Evolutionary conservation across 2,113 vertebrate species (phyloP), one percentile per base, ranked within the genome.

Genomic region (Hemiprocne comata): DNA sequence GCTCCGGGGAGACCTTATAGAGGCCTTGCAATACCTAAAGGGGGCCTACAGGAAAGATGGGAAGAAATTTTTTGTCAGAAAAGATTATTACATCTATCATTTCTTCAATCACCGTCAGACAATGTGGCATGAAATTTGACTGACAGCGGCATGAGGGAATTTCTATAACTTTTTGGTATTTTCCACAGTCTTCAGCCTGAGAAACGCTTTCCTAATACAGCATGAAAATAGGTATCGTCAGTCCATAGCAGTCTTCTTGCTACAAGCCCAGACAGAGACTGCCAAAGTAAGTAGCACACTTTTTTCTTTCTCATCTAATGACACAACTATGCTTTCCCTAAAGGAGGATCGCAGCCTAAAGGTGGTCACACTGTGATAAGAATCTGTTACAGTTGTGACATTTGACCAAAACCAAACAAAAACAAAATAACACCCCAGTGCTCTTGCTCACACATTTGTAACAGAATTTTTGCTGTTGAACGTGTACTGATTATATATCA

Each of bases 191-290:
- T 98, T 98, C n/a, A 98, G 98, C 14, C 94, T 99, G 66, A 97
- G 91, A 95, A 98, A 99, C 81, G 98, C 99, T 77, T 99, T 99
- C 95, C 97, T 99, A 84, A 93, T 99, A 94, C 99, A 99, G 97
- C 98, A 99, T 87, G 98, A 99, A 97, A 99, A 99, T 95, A 98
- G 98, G 28, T 99, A 99, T 78, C 97, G 81, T 85, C 99, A 99
- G 88, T 98, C 98, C 87, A 98, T 98, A 67, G 99, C 98, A 25
- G 98, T 98, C 12, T 99, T 99, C 96, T 97, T 99, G 94, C 96
- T 99, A 74, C 98, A 99, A 97, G 98, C 99, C 85, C 98, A 97
- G 11, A 98, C 97, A 10, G 99, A 99, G 92, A 57, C 97, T 11
- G 94, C 88, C 83, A 99, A 99, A 98, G 99, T 99, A 97, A 61